Percentiles rank a stretch among this genome's conserved stretches.
These are phyloP conservation scores for Rhea americana DNA, from an alignment of 2,113 vertebrate genomes.

Conservation along the genomic window DNA sequence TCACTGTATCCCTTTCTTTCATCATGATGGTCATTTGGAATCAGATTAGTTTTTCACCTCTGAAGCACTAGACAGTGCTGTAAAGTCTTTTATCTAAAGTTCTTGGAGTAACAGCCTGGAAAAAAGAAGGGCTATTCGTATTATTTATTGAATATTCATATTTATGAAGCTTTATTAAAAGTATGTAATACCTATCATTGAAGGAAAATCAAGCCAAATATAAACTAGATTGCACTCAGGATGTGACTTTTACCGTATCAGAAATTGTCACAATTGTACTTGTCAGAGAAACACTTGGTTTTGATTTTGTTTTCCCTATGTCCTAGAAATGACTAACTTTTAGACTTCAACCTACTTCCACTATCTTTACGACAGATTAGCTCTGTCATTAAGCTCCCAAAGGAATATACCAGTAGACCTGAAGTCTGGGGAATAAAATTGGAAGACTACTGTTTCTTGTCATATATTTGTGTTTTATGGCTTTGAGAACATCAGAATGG, in stretches of 20 bases:
- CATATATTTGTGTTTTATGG: conserved; percentile 37
- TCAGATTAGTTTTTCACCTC: background rate
- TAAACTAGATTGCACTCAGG: background rate
- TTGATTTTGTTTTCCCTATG: background rate
- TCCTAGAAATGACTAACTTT: background rate
- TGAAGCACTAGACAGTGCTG: background rate
- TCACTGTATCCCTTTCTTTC: background rate
- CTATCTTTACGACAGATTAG: conserved; percentile 14
- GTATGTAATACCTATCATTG: background rate
- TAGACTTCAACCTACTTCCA: conserved; percentile 19
- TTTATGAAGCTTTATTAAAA: background rate
- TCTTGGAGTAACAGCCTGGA: background rate
- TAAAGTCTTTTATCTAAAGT: background rate
- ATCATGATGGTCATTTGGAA: background rate
- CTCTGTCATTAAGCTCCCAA: conserved; percentile 35
- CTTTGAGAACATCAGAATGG: conserved; percentile 1
- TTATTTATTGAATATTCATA: too few species aligned
- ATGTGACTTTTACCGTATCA: background rate
- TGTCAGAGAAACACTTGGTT: background rate
- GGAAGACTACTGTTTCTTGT: conserved; percentile 32
- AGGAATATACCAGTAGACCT: conserved; percentile 18
- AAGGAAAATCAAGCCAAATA: background rate
- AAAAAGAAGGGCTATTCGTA: background rate
- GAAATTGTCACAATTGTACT: background rate
- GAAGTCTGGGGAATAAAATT: conserved; percentile 57